Percentiles rank a stretch among this genome's conserved stretches.
phyloP scores from a whole-genome alignment of 2,113 vertebrate genomes.

The Lepus europaeus region DNA sequence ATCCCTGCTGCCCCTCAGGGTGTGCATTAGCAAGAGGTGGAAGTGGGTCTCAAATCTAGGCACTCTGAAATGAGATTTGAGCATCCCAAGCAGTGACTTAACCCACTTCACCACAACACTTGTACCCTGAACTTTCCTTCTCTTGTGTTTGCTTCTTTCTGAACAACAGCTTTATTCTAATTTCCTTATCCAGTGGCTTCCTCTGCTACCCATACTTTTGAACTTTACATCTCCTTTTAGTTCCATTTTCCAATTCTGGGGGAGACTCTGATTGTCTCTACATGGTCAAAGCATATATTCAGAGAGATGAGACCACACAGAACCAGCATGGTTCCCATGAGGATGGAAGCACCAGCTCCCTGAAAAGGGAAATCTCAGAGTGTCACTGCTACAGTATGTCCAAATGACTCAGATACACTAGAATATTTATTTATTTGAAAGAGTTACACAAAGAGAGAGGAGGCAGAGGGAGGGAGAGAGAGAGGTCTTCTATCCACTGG shows the following conservation, averaged over 20 bases:
- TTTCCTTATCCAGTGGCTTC: background rate
- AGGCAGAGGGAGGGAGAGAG: no score
- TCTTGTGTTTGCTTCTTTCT: conserved; percentile 54
- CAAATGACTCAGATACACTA: background rate
- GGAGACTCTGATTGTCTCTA: background rate
- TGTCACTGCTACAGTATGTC: background rate
- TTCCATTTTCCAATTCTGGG: background rate
- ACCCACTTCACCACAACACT: no score
- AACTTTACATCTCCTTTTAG: conserved; percentile 13
- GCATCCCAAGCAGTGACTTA: no score
- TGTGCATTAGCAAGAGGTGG: no score
- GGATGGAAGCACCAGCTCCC: background rate
- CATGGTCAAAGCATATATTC: conserved; percentile 6
- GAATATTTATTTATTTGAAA: background rate
- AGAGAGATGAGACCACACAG: background rate
- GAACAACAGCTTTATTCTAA: conserved; percentile 40
- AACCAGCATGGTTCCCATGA: conserved; percentile 6
- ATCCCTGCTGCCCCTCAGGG: no score
- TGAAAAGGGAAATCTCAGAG: conserved; percentile 28
- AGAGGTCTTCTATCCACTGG: no score
- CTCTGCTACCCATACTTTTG: conserved; percentile 21
- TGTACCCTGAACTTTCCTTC: background rate
- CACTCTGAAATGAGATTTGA: no score
- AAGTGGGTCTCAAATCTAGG: no score
- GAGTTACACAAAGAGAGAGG: no score